phyloP scores from a whole-genome alignment of 2,888 invertebrate genomes.

The Candidula unifasciata region DNA sequence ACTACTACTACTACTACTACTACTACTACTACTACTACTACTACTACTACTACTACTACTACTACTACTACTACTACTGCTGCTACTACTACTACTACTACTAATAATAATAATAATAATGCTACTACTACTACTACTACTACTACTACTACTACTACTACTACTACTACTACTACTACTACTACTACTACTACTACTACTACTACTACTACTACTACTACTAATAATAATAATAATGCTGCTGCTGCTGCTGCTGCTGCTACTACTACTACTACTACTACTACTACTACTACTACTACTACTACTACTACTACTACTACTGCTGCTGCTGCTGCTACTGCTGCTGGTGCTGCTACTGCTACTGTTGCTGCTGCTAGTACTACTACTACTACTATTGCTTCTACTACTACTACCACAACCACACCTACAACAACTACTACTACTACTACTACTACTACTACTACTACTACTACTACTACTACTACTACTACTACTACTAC shows the following conservation, averaged over 20 bases:
- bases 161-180: no score
- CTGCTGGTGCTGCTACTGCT: no score
- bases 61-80: slow-evolving; percentile 36
- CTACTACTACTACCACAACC: background rate
- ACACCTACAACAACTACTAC: background rate
- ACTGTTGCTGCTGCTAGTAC: background rate
- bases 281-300: no score
- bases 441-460: background rate
- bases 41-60: slow-evolving; percentile 29
- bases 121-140: background rate
- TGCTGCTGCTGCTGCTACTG: no score
- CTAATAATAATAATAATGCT: no score
- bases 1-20: background rate
- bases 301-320: no score
- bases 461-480: background rate
- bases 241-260: no score
- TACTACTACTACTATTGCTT: background rate
- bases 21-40: background rate
- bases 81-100: slow-evolving; percentile 18
- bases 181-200: no score
- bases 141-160: background rate
- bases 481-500: background rate
- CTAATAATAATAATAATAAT: background rate
- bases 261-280: no score
- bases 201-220: no score